phyloP scores from a whole-genome alignment of 2,113 vertebrate species.

The Malurus elegans region DNA sequence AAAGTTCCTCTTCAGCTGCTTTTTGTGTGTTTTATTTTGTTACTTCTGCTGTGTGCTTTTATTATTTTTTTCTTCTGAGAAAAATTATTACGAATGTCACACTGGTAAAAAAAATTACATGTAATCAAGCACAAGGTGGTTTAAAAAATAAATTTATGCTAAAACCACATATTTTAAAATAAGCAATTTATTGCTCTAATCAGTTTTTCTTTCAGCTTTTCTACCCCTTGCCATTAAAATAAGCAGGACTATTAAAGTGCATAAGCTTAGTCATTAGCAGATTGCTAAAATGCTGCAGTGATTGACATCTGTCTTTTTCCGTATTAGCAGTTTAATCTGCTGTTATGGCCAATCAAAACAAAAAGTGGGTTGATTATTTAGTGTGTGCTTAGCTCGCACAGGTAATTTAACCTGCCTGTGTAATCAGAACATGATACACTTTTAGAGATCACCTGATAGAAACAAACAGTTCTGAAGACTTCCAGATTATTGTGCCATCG shows the following conservation, averaged over 20 bases:
- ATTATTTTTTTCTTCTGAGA: background rate
- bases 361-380: conserved; percentile 43
- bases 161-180: conserved; percentile 35
- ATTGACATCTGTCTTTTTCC: conserved; percentile 49
- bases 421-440: conserved; percentile 33
- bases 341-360: conserved; percentile 25
- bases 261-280: conserved; percentile 44
- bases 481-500: background rate
- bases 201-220: conserved; percentile 39
- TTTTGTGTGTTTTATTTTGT: background rate
- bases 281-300: background rate
- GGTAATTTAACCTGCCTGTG: background rate
- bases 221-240: conserved; percentile 26
- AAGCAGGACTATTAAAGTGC: conserved; percentile 37
- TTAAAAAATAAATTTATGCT: conserved; percentile 47
- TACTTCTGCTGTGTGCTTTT: background rate
- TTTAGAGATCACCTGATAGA: background rate
- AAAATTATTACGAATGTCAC: background rate
- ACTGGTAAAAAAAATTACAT: background rate
- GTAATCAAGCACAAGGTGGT: conserved; percentile 30
- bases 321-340: conserved; percentile 15
- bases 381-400: background rate
- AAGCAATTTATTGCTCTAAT: conserved; percentile 41
- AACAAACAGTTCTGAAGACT: background rate
- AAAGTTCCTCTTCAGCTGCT: background rate